phyloP scores from a whole-genome alignment of 2,113 vertebrate genomes.

The Verasper variegatus region DNA sequence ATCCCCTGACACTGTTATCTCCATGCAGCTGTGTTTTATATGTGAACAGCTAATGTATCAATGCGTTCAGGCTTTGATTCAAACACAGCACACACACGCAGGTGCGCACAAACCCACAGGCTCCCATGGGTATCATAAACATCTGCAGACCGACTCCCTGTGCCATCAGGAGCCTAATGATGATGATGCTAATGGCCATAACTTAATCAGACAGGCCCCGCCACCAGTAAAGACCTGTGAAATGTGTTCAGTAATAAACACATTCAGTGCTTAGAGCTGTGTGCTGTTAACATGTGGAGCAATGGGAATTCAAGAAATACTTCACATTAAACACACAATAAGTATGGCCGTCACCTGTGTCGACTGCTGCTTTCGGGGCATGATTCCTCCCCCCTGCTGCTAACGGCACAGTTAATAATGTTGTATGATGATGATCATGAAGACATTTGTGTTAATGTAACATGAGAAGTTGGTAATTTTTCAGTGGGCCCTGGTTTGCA shows the following conservation, averaged over 20 bases:
- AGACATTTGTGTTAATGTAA: conserved; percentile 28
- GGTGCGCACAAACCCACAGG: conserved; percentile 15
- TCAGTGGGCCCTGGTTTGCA: conserved; percentile 18
- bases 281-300: conserved; percentile 57
- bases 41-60: conserved; percentile 40
- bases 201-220: conserved; percentile 65
- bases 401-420: conserved; percentile 82
- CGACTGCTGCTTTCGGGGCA: conserved; percentile 24
- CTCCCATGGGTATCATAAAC: conserved; percentile 66
- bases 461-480: conserved; percentile 14
- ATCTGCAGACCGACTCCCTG: conserved; percentile 37
- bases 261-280: conserved; percentile 4
- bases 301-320: conserved; percentile 41
- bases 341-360: conserved; percentile 26
- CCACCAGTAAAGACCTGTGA: conserved; percentile 50
- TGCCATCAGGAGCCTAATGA: conserved; percentile 63
- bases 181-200: conserved; percentile 68
- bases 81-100: conserved; percentile 17
- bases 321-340: conserved; percentile 64
- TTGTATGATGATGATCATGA: conserved; percentile 13
- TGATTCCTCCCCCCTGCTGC: conserved; percentile 64
- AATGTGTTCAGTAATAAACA: conserved; percentile 57
- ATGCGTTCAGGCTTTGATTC: conserved; percentile 42
- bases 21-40: conserved; percentile 30
- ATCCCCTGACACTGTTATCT: background rate